Conservation (phyloP, 2,888 invertebrate species). For the Eupithecia vulgata region DNA sequence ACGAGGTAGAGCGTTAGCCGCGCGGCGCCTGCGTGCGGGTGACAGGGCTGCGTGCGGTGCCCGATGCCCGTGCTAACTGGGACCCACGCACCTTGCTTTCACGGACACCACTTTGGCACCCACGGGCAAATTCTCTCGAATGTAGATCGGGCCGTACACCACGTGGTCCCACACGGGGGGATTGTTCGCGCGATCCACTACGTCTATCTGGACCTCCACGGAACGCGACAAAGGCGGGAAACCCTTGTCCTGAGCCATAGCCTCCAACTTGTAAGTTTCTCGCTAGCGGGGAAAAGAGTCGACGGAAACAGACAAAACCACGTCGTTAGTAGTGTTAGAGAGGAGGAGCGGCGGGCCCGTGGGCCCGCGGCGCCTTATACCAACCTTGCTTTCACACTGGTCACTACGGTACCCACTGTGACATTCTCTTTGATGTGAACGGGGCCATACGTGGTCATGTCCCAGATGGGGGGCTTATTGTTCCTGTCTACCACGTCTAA, state of each 20-base stretch:
- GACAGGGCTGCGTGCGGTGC: conserved; percentile 86
- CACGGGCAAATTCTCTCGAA: conserved; percentile 98
- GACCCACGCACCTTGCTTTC: conserved; percentile 97
- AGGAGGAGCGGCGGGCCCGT: conserved; percentile 78
- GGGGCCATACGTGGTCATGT: conserved; percentile 97
- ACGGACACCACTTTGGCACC: conserved; percentile 99
- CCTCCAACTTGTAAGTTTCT: conserved; percentile 99
- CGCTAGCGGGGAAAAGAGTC: conserved; percentile 89
- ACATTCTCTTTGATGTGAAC: conserved; percentile 99
- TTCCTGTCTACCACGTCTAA: conserved; percentile 99
- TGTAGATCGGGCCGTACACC: conserved; percentile 98
- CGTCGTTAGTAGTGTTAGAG: conserved; percentile 87
- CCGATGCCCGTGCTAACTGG: conserved; percentile 85
- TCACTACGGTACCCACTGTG: conserved; percentile 99
- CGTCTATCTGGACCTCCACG: conserved; percentile 99
- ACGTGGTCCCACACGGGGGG: conserved; percentile 98
- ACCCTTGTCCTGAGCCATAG: conserved; percentile 99
- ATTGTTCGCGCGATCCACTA: conserved; percentile 99
- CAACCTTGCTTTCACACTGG: conserved; percentile 99
- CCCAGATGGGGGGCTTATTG: conserved; percentile 99
- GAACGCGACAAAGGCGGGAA: conserved; percentile 97
- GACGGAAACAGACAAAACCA: conserved; percentile 88
- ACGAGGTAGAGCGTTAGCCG: conserved; percentile 44
- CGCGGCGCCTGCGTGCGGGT: conserved; percentile 73
- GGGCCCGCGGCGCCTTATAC: conserved; percentile 87